phyloP scores from a whole-genome alignment of 2,113 vertebrate genomes.

The Tamias sibiricus region DNA sequence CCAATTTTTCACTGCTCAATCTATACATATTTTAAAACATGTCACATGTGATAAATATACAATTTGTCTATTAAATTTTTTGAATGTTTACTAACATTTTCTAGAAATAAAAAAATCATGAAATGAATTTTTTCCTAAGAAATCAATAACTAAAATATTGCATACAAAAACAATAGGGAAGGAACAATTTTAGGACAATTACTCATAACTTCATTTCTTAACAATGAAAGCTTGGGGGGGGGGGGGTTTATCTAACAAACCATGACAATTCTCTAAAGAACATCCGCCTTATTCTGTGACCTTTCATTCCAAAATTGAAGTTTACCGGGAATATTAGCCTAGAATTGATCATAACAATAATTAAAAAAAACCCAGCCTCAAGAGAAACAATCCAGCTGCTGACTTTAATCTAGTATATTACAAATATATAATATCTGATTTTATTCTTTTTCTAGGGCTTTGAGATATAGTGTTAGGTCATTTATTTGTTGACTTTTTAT shows the following conservation, averaged over 20 bases:
- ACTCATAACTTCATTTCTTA: background rate
- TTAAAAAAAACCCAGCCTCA: background rate
- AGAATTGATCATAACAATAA: background rate
- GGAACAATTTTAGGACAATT: background rate
- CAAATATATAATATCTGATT: background rate
- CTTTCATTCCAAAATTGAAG: background rate
- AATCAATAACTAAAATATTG: background rate
- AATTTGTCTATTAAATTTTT: background rate
- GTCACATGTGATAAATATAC: background rate
- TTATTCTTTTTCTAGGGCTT: too few species aligned
- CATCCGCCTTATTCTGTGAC: background rate
- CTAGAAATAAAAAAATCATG: background rate
- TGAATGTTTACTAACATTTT: slow-evolving; percentile 27
- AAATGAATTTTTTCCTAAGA: background rate
- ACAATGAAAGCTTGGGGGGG: background rate
- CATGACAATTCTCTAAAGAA: background rate
- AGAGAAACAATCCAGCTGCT: background rate
- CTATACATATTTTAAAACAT: background rate
- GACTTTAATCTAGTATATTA: background rate
- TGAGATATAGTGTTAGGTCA: too few species aligned
- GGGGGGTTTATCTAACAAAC: background rate
- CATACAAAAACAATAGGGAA: background rate
- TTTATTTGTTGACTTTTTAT: too few species aligned
- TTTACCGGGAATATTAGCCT: background rate
- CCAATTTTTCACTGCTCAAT: background rate